Conservation (phyloP, 2,797 vertebrate species). For the Octomys mimax region DNA sequence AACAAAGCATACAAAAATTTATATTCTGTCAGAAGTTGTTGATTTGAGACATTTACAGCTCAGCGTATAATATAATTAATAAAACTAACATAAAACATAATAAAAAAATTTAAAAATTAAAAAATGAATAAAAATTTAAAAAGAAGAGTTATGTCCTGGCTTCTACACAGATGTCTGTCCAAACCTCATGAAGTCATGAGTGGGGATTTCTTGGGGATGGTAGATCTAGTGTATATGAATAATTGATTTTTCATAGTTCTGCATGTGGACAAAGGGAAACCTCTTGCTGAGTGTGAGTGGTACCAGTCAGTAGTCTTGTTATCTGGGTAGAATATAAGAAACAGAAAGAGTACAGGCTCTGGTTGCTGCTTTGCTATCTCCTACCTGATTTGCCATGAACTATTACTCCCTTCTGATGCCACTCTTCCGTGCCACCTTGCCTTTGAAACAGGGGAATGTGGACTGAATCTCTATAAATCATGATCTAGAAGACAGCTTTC, state of each 20-base stretch:
- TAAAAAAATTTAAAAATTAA: too few species aligned
- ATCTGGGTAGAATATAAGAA: neutral
- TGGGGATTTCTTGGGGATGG: neutral
- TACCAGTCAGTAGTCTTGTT: neutral
- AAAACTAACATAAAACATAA: too few species aligned
- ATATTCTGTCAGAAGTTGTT: neutral
- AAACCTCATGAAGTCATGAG: neutral
- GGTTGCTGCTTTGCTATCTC: neutral
- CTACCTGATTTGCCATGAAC: neutral
- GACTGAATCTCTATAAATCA: neutral
- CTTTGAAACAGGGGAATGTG: neutral
- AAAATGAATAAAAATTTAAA: too few species aligned
- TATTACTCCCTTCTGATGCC: neutral
- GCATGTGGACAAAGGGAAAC: neutral
- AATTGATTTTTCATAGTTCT: neutral
- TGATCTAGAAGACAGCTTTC: neutral
- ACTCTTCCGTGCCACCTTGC: neutral
- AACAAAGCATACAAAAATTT: neutral
- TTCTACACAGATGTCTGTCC: neutral
- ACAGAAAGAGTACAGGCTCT: neutral
- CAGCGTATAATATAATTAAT: too few species aligned
- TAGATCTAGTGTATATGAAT: neutral
- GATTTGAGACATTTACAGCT: too few species aligned
- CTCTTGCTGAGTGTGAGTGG: neutral
- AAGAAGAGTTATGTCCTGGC: neutral